Evolutionary conservation across 2,113 vertebrate species (phyloP).

Genomic region (Deroptyus accipitrinus): DNA sequence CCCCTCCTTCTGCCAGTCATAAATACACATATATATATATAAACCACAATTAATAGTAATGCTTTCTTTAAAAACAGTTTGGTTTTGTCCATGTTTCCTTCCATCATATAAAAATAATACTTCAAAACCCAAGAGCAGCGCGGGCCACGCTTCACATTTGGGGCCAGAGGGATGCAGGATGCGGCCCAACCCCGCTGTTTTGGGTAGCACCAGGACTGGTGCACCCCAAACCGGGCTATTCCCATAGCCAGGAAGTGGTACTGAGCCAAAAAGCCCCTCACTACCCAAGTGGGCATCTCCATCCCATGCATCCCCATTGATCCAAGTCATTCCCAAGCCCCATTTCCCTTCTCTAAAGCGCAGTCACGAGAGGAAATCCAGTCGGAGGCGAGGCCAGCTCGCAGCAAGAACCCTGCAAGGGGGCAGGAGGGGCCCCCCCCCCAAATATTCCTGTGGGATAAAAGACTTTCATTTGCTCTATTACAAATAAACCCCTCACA

Average conservation of each 20-base stretch:
- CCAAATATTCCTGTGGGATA: background rate
- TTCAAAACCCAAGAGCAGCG: background rate
- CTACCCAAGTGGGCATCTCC: background rate
- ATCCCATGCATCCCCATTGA: rapidly evolving
- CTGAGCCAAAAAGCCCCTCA: background rate
- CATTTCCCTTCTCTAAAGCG: conserved; percentile 5
- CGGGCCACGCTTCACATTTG: background rate
- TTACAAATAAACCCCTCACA: background rate
- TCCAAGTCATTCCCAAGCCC: background rate
- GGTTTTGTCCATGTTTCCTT: background rate
- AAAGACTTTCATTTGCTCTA: background rate
- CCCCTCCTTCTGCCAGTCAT: background rate
- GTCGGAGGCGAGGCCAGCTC: conserved; percentile 38
- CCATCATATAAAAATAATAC: conserved; percentile 33
- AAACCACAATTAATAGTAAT: background rate
- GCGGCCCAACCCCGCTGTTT: background rate
- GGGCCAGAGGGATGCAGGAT: background rate
- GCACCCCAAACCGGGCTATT: background rate
- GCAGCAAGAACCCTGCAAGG: background rate
- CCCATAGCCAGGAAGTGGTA: background rate
- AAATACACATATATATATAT: conserved; percentile 2
- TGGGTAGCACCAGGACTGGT: background rate
- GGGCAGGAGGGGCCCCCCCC: background rate
- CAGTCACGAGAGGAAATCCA: background rate
- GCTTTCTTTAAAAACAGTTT: conserved; percentile 2